Percentiles rank a stretch among this genome's conserved stretches.
These are phyloP conservation scores for Oreochromis tanganicae DNA, from an alignment of 2,113 vertebrate genomes.

Conservation along the genomic window DNA sequence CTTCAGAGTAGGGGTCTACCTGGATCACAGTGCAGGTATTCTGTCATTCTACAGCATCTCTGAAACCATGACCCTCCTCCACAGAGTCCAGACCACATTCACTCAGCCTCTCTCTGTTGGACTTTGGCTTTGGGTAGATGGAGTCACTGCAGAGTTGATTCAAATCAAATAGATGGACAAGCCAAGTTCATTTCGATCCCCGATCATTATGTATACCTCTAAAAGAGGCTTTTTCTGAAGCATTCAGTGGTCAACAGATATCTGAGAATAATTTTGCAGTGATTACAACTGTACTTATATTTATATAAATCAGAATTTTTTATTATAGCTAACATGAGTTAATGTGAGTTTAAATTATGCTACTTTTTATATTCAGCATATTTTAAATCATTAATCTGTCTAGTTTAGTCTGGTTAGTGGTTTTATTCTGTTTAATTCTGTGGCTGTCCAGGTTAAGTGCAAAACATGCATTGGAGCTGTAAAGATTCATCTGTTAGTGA, in stretches of 20 bases:
- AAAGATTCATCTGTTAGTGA: rapidly evolving
- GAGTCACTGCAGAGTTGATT: background rate
- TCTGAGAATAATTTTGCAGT: background rate
- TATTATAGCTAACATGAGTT: background rate
- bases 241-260: rapidly evolving
- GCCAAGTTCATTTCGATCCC: background rate
- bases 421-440: background rate
- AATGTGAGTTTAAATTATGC: background rate
- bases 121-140: background rate
- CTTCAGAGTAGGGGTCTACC: background rate
- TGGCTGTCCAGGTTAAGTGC: background rate
- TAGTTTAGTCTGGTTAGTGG: background rate
- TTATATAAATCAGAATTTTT: background rate
- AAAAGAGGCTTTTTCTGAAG: background rate
- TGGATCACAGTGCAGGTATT: background rate
- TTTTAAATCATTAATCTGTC: background rate
- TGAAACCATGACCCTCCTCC: background rate
- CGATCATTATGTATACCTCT: background rate
- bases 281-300: background rate
- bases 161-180: background rate
- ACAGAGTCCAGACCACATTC: background rate
- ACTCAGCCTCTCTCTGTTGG: background rate
- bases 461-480: background rate
- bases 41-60: background rate
- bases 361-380: background rate